Evolutionary conservation across 2,113 vertebrate genomes (phyloP), one percentile per base, ranked within the genome.

Genomic region (Oreochromis spilurus): DNA sequence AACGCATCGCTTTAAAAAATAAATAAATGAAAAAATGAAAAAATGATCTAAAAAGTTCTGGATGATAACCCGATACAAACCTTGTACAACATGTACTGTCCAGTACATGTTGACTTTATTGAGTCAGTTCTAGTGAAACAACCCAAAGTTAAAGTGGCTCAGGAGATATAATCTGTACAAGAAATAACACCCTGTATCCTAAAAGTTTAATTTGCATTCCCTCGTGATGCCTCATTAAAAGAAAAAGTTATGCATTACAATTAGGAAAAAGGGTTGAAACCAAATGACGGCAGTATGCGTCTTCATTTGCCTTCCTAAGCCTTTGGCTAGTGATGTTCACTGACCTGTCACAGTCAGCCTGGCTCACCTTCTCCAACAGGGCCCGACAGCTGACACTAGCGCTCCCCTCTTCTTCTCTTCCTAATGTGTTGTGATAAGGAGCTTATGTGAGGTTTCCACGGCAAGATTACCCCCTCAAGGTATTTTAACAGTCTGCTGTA

Each of bases 401-500:
- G 83, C 95, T 97, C 96, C 96, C 97, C 95, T 97, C 97, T 97
- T 4, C 9, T 95, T 94, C 90, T 94, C 89, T 96, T 95, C 91
- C 89, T 97, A 97, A 97, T 97, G 95, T 97, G 97, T 97, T 97
- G 94, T 97, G 97, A 98, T 98, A 97, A 97, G 97, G 95, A 98
- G 97, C 97, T 97, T 98, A 97, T 97, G 97, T 92, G 97, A 94
- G 95, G 95, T 97, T 96, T 94, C 96, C 93, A 92, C 93, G 88
- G 94, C 91, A 96, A 97, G 91, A 96, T 95, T 95, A 96, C 94
- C 96, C 97, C 97, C 89, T 84, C 91, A 89, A 97, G 96, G 96
- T 93, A 95, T 96, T 95, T 95, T 96, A 95, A 96, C 95, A 95
- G 88, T 95, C 84, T 91, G 94, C 91, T 92, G 91, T 60, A 82